Percentiles rank a stretch among this genome's conserved stretches.
phyloP scores from a whole-genome alignment of 2,113 vertebrate species.

The Archocentrus centrarchus region DNA sequence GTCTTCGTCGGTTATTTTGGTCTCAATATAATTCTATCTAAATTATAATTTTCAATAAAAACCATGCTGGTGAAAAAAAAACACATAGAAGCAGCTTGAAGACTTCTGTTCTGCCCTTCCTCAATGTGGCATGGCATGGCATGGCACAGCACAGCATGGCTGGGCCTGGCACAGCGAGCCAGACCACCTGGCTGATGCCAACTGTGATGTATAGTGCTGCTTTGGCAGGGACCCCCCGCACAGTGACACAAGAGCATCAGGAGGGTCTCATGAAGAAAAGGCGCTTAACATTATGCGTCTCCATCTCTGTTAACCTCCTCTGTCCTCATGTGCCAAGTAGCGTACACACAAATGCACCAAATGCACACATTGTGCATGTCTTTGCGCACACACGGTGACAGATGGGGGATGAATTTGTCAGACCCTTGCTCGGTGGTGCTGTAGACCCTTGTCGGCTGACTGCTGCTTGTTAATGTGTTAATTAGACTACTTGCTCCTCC shows the following conservation, averaged over 20 bases:
- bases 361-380: constrained; percentile 17
- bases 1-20: background rate
- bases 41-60: background rate
- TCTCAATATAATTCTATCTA: background rate
- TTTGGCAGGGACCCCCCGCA: constrained; percentile 11
- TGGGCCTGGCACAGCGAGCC: constrained; percentile 30
- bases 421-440: constrained; percentile 38
- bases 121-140: background rate
- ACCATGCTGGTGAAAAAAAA: background rate
- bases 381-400: constrained; percentile 50
- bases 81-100: background rate
- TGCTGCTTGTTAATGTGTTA: constrained; percentile 75
- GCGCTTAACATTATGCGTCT: constrained; percentile 37
- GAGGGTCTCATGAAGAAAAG: constrained; percentile 48
- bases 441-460: constrained; percentile 60
- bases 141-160: background rate
- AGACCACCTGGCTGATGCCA: constrained; percentile 59
- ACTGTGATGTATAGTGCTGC: constrained; percentile 50
- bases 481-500: constrained; percentile 75
- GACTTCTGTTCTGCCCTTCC: background rate
- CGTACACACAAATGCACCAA: constrained; percentile 36
- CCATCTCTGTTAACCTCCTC: constrained; percentile 33
- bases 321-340: background rate
- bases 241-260: constrained; percentile 27
- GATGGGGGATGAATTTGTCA: constrained; percentile 75